Evolutionary conservation across 2,888 invertebrate genomes (phyloP), one percentile per base, ranked within the genome.

Genomic region (Phorcus lineatus): DNA sequence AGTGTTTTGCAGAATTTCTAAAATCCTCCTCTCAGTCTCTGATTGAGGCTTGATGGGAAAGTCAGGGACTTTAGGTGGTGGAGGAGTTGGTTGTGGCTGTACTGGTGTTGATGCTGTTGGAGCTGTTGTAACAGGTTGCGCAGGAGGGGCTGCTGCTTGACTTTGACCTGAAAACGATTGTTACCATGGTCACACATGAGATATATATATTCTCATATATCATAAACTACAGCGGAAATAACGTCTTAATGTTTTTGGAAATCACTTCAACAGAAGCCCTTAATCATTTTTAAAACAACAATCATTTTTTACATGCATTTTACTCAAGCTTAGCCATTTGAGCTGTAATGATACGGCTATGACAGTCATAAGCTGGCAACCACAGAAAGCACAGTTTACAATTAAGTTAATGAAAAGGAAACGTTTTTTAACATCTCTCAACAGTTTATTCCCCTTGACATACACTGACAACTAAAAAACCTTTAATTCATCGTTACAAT

Each of bases 1-100:
- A 7, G 87, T 88, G 75, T 87, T 90, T 80, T 86, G 88, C 24
- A 91, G 85, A 24, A 91, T 91, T 80, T 90, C 91, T 83, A 91
- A 85, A 17, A 91, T 91, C 53, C 91, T 82, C 62, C 90, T 80
- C 55, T 91, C 91, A 11, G 91, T 91, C 80, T 91, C 91, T 54
- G 90, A 90, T 84, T 90, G 89, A 1, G 90, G 90, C 74, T 89
- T 89, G 78, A 88, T 80, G 36, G 85, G 84, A 19, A 85, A 81
- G 55, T 85, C 85, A 0, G 89, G 88, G 13, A 52, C 52, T 52
- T 24, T 52, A 74, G 74, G 47, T 47, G 62, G 77, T 36, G 47
- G 77, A 67, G 53, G 31, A 53, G 31, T 40, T 67, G 36, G n/a
- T 36, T 53, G 36, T 28, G 74, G 22, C 17, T 19, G 66, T 53